Base-by-base conservation (phyloP, 2,113 vertebrate genomes). In the Zosterops japonicus region DNA sequence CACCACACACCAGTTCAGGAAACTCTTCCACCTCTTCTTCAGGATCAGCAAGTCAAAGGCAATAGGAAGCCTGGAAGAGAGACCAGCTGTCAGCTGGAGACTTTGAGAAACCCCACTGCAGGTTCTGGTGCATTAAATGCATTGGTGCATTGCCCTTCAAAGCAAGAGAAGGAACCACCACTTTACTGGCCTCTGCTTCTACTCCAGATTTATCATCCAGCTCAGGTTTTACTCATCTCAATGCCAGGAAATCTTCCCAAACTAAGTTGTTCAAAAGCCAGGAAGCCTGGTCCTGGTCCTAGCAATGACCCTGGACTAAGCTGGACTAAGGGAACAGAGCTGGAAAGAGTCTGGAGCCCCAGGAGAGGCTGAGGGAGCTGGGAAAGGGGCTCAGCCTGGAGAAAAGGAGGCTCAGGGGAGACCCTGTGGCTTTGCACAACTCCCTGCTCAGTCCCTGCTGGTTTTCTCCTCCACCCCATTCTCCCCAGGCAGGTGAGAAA, bases 31-130 rank as follows among this genome's bases (percentile, higher is more conserved):
- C 89, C 98, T 98, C 71, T 94, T 98, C 95, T 98, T 99, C 93
- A 99, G 50, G 90, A 99, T 94, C 95, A 99, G 92, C 60, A 99
- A 95, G 94, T 99, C 99, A 65, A 99, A 98, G 71, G 99, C 99
- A 92, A 99, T 99, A 11, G 99, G 99, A 83, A 99, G 70, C 81
- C 99, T 99, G 91, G 71, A 94, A 93, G 70, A 94, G 41, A 97
- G 89, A 57, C 5, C 60, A 57, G 64, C 28, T 87, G 85, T 86
- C 75, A 90, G 3, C 15, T 50, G 35, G 7, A 68, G 76, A 11
- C 24, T 28, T 22, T 23, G 76, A 35, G 55, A 53, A 8, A 5
- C 56, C 31, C 31, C 49, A 28, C 44, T 39, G 35, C 47, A 67
- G 56, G 35, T 56, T 31, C 13, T 77, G 41, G 47, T 49, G 47